Conservation (phyloP, 2,888 invertebrate species). For the Proisotoma minuta region DNA sequence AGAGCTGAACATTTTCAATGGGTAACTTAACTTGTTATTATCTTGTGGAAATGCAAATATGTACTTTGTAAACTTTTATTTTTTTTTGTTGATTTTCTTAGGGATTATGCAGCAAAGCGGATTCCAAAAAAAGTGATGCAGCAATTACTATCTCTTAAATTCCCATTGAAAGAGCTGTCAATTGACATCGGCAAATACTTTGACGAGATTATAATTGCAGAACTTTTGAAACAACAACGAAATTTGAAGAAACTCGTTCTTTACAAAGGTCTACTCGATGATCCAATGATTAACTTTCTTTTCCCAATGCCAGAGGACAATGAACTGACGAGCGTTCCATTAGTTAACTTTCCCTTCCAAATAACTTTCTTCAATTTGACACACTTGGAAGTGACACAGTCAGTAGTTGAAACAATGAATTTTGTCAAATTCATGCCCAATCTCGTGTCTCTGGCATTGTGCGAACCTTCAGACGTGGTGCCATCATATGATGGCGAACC, state of each 20-base stretch:
- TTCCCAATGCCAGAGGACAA: too few species aligned
- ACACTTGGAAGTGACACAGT: neutral
- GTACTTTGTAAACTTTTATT: too few species aligned
- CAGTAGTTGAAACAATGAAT: neutral
- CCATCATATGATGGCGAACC: neutral
- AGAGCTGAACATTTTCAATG: neutral
- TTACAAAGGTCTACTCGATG: neutral
- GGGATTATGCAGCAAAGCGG: too few species aligned
- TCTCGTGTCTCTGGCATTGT: neutral
- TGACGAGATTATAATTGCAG: neutral
- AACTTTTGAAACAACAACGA: neutral
- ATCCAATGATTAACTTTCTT: neutral
- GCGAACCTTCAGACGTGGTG: neutral
- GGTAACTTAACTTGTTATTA: too few species aligned
- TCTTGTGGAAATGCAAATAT: too few species aligned
- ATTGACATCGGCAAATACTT: neutral
- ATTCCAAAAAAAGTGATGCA: too few species aligned
- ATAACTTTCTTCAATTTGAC: too few species aligned
- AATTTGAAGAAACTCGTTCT: neutral
- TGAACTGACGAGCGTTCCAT: neutral
- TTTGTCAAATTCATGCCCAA: neutral
- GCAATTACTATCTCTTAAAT: neutral
- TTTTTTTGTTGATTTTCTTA: too few species aligned
- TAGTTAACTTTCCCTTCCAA: neutral
- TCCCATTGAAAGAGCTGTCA: neutral